Evolutionary conservation across 2,888 invertebrate species (phyloP).

Genomic region (Leucozona laternaria): DNA sequence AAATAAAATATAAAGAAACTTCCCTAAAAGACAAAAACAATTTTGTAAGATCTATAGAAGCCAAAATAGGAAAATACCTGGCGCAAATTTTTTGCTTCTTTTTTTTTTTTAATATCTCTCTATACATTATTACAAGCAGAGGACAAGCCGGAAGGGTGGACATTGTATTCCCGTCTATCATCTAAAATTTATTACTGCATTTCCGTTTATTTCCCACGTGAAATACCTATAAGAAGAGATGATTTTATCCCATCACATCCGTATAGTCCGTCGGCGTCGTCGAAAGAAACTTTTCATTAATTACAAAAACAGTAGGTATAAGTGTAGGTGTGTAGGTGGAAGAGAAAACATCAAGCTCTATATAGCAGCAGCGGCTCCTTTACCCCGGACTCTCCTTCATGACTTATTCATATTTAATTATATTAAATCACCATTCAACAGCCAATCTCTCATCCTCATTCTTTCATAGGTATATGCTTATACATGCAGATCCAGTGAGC

Average conservation of each 20-base stretch:
- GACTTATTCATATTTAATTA: conserved; percentile 72
- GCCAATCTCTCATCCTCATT: conserved; percentile 42
- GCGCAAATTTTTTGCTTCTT: not conserved
- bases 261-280: not conserved
- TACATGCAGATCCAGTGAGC: conserved; percentile 47
- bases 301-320: conserved; percentile 35
- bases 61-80: conserved; percentile 44
- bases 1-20: not conserved
- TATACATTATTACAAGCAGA: not conserved
- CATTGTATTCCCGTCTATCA: conserved; percentile 44
- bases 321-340: not conserved
- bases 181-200: conserved; percentile 63
- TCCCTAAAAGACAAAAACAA: conserved; percentile 54
- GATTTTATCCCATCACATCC: conserved; percentile 14
- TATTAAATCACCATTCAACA: conserved; percentile 62
- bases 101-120: not conserved
- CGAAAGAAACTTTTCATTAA: conserved; percentile 57
- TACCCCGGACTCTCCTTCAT: conserved; percentile 11
- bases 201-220: conserved; percentile 42
- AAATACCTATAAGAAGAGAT: conserved; percentile 24
- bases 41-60: conserved; percentile 30
- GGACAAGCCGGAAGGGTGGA: conserved; percentile 46
- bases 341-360: not conserved
- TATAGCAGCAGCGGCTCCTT: not conserved
- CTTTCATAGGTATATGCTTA: conserved; percentile 1